Base-by-base conservation (phyloP, 1,140 invertebrate genomes). In the Macrobrachium rosenbergii region DNA sequence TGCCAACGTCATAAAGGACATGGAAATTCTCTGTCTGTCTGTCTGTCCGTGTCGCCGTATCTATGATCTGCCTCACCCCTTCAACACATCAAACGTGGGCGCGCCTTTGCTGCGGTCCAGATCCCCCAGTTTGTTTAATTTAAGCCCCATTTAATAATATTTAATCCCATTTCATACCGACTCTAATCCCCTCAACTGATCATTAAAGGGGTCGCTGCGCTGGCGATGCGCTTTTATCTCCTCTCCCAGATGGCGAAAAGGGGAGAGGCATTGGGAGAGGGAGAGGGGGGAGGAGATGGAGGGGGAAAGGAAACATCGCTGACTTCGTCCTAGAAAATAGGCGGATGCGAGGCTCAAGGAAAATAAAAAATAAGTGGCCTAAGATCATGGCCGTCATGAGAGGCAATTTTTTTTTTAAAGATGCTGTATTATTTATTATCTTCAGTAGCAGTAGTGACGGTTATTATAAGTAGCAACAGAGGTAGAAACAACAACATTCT, bases 131-230 rank as follows among this genome's bases (percentile, higher is more conserved):
- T 83, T 88, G 87, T 88, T 88, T 88, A 88, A 73, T 88, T 88
- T 82, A 88, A 88, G 87, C 87, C 75, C 87, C 87, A 88, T 88
- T 88, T 88, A 82, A 88, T 88, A 88, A 83, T 88, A 88, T 88
- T 82, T 88, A 88, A 88, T 88, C 87, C 87, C 62, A 88, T 88
- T 88, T 88, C 87, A 82, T 88, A 88, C 87, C 87, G 72, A 88
- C 87, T 88, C 81, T 88, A 88, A 88, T 88, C 87, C 81, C 87
- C 80, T 88, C 75, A 88, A 88, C 87, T 88, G 87, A 88, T 88
- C 87, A 88, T 88, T 88, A 82, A 88, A 82, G 80, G 81, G 87
- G 87, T 88, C 80, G 79, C 60, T 82, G 80, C 72, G 80, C 81
- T 58, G 80, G n/a, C 75, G 80, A 78, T 78, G 87, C 75, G 80